Base-by-base conservation (phyloP, 1,140 invertebrate species). In the Ctenoplectra terminalis region DNA sequence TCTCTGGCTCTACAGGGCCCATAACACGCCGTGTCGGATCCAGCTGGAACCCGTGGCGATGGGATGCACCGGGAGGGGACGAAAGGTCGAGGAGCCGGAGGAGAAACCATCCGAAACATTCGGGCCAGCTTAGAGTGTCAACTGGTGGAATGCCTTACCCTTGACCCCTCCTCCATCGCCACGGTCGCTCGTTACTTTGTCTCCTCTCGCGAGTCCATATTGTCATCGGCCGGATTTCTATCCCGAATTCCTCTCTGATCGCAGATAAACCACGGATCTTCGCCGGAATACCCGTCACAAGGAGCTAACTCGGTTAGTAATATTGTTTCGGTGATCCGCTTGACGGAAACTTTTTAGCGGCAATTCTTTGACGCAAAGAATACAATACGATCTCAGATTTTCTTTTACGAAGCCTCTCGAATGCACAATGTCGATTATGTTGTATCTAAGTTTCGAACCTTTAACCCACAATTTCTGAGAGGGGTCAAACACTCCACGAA, bases 61-160 rank as follows among this genome's bases (percentile, higher is more conserved):
- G 76, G 69, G 75, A 78, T 85, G 75, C 72, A 78, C 81, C 71
- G 82, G 75, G 26, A 67, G 73, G n/a, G 52, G 70, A 89, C 67
- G 69, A 76, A 87, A 80, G 82, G 82, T 88, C 78, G 85, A 85
- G 67, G 81, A 78, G 83, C 63, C 63, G 34, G 82, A 85, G 82
- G 84, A 86, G 86, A 86, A 89, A 90, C 85, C 82, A 85, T 89
- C 84, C 87, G 83, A 90, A 90, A 88, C 86, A 88, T 90, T 89
- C 87, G 85, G 85, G 83, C 85, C 75, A 83, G 81, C 87, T 86
- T 88, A 81, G 80, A 84, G 84, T 89, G 88, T 90, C 87, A 90
- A 90, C 89, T 89, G 81, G 83, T 60, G 83, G 88, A 91, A 91
- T 91, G 90, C 89, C 86, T 91, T 90, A 90, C 87, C 88, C 87